A percentile compares a stretch with the other conserved stretches of the same genome.
Evolutionary conservation across 2,113 vertebrate genomes (phyloP).

Genomic region (Anoura caudifer): DNA sequence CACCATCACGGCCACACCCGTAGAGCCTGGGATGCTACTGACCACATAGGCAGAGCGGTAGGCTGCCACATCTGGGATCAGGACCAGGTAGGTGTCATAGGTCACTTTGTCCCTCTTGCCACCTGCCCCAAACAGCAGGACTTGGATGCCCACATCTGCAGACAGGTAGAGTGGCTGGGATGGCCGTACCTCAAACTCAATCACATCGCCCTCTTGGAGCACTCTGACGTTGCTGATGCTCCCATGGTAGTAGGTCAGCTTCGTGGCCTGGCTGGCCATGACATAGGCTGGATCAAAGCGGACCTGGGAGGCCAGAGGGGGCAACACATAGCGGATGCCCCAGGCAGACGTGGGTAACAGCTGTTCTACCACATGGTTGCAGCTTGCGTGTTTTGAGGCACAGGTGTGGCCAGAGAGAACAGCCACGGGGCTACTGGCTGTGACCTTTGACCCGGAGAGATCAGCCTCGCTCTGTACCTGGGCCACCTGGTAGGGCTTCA

Average conservation of each 20-base stretch:
- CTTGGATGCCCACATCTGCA: constrained; percentile 82
- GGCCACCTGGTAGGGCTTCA: constrained; percentile 79
- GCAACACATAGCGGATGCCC: constrained; percentile 81
- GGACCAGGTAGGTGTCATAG: constrained; percentile 81
- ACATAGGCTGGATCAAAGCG: constrained; percentile 77
- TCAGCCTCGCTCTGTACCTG: constrained; percentile 79
- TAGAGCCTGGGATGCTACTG: constrained; percentile 55
- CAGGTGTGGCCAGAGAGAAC: constrained; percentile 85
- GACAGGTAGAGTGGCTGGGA: constrained; percentile 74
- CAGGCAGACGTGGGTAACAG: constrained; percentile 81
- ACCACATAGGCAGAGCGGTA: constrained; percentile 82
- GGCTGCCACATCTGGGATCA: constrained; percentile 69
- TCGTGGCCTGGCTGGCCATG: constrained; percentile 79
- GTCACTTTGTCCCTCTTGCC: not conserved
- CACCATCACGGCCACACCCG: constrained; percentile 79
- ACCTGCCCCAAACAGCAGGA: constrained; percentile 82
- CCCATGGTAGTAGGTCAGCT: constrained; percentile 62
- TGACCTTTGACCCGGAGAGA: constrained; percentile 81
- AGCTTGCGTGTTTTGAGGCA: constrained; percentile 76
- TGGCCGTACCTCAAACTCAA: constrained; percentile 48
- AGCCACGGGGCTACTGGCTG: constrained; percentile 76
- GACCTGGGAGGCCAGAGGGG: constrained; percentile 73
- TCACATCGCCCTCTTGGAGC: constrained; percentile 62
- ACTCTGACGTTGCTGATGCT: not conserved
- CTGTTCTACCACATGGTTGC: constrained; percentile 86